Evolutionary conservation across 2,113 vertebrate species (phyloP), one percentile per base, ranked within the genome.

Genomic region (Eclectus roratus): DNA sequence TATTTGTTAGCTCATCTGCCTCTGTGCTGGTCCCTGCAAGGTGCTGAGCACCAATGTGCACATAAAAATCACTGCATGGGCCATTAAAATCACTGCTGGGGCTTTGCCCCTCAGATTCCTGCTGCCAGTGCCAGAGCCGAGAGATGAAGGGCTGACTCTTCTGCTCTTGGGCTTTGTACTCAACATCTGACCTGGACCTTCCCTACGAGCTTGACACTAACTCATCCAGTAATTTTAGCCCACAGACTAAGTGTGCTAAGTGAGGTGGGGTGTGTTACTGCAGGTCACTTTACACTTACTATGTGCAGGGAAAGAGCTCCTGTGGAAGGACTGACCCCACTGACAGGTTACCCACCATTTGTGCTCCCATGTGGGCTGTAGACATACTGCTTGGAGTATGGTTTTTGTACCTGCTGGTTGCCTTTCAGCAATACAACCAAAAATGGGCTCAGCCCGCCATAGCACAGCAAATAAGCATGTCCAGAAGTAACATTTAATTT

Each of bases 1-100:
- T 29, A 2, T 31, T 43, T 20, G 43, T 19, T 46, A 33, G 8
- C 20, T 47, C 13, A 21, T 56, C 33, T 56, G 55, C 27, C 84
- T 29, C 69, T 74, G 50, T 9, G 72, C 21, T 43, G 4, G 1
- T 11, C 56, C 13, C 68, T 17, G 68, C 3, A 2, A 56, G 21
- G 41, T 3, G 19, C 39, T 14, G 72, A 72, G 44, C 44, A 56
- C 23, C 19, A 4, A 4, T 0, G 11, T 19, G 43, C 2, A 0
- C 3, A 10, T 19, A 33, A 47, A 89, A 89, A 4, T 8, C 4
- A 2, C 52, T 11, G 19, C 21, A 2, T 0, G 39, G 78, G n/a
- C 56, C 56, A 58, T 35, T 15, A 35, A 35, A 58, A 58, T 58
- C 56, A 58, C 56, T 58, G 20, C 33, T 58, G 56, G 56, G 33